phyloP scores from a whole-genome alignment of 2,113 vertebrate species.

The Neodon shergylaensis region DNA sequence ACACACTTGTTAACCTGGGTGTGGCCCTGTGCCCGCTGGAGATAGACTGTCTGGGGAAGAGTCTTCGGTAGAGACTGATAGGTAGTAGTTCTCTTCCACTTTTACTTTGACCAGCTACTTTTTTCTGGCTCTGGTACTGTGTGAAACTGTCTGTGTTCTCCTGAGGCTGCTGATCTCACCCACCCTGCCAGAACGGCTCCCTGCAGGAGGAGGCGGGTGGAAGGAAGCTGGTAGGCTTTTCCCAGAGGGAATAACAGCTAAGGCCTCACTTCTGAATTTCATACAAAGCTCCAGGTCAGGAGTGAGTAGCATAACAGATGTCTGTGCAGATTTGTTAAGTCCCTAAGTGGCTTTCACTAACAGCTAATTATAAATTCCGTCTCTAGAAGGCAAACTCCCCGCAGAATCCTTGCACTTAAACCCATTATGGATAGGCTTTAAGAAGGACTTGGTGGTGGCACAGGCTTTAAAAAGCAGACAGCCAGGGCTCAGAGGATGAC shows the following conservation, averaged over 20 bases:
- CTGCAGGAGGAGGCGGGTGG: background rate
- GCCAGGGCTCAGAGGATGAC: background rate
- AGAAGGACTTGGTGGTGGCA: background rate
- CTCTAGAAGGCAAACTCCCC: background rate
- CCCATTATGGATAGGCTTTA: background rate
- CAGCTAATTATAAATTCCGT: background rate
- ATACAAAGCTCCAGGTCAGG: background rate
- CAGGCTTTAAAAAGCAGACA: background rate
- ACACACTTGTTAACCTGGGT: background rate
- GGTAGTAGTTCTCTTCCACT: rapidly evolving
- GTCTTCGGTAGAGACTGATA: background rate
- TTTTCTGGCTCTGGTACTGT: background rate
- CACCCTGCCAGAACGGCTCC: no score
- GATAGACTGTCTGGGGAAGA: background rate
- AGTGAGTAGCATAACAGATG: background rate
- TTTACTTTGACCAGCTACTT: background rate
- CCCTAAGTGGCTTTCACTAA: background rate
- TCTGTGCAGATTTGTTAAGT: background rate
- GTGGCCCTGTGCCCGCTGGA: background rate
- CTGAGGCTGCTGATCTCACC: background rate
- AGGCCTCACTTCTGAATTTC: background rate
- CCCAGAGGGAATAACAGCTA: background rate
- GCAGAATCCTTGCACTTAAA: background rate
- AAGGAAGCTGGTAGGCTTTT: background rate
- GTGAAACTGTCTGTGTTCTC: background rate